Evolutionary conservation across 2,797 vertebrate genomes (phyloP).

Genomic region (Sus cebifrons): DNA sequence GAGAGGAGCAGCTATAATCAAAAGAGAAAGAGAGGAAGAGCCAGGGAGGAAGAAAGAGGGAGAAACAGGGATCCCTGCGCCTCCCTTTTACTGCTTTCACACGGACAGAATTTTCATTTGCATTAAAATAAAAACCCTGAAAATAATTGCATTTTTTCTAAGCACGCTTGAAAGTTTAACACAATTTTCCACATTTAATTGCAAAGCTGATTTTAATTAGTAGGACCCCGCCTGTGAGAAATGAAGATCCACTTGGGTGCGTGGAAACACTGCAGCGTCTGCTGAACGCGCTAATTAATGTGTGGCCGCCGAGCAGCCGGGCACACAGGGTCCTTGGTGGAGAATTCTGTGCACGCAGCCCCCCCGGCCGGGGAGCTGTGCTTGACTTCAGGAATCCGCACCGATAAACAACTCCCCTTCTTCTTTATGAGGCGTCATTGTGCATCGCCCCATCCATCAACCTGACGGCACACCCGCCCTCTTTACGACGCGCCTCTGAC

Average conservation of each 20-base stretch:
- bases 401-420: constrained; percentile 81
- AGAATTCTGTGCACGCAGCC: constrained; percentile 89
- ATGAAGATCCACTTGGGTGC: constrained; percentile 94
- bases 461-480: constrained; percentile 83
- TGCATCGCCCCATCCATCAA: constrained; percentile 85
- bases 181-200: constrained; percentile 98
- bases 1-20: constrained; percentile 91
- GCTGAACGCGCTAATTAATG: constrained; percentile 92
- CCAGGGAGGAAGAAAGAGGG: constrained; percentile 13
- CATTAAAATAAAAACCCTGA: constrained; percentile 92
- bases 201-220: constrained; percentile 97
- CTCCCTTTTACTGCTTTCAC: constrained; percentile 86
- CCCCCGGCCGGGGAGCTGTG: constrained; percentile 85
- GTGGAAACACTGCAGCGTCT: constrained; percentile 91
- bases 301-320: constrained; percentile 88
- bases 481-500: constrained; percentile 84
- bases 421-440: constrained; percentile 87
- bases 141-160: constrained; percentile 91
- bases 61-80: constrained; percentile 83
- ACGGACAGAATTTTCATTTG: constrained; percentile 92
- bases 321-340: constrained; percentile 89
- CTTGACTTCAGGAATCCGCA: constrained; percentile 83
- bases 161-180: constrained; percentile 95
- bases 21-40: constrained; percentile 50
- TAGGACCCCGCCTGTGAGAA: constrained; percentile 92